Percentiles rank a stretch among this genome's conserved stretches.
Conservation (phyloP, 2,113 vertebrate genomes). For the Platysteira castanea region DNA sequence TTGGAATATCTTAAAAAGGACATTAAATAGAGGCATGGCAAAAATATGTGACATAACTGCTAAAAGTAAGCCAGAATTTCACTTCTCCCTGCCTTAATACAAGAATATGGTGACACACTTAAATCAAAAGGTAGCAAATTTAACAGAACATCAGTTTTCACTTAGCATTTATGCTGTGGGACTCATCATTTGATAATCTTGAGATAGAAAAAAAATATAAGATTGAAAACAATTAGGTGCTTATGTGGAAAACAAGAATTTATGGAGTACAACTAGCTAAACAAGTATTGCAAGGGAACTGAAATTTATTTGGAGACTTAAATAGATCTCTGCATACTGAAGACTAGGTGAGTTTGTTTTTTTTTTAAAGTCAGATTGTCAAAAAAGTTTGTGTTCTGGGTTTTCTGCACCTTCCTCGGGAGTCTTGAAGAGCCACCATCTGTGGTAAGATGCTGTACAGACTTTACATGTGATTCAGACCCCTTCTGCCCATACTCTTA, state of each 20-base stretch:
- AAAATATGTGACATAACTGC: not conserved
- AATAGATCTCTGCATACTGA: not conserved
- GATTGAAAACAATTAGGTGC: not conserved
- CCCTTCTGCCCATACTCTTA: not conserved
- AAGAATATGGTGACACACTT: not conserved
- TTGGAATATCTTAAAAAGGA: not conserved
- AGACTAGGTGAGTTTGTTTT: not conserved
- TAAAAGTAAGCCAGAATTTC: not conserved
- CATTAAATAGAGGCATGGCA: not conserved
- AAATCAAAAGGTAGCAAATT: not conserved
- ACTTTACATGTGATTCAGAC: not conserved
- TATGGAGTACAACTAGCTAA: not conserved
- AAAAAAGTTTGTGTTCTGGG: not conserved
- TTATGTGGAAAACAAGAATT: not conserved
- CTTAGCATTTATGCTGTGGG: not conserved
- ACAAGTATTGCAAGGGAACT: not conserved
- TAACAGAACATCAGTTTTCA: not conserved
- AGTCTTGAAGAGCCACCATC: not conserved
- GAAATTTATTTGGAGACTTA: not conserved
- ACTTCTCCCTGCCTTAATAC: not conserved
- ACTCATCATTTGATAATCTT: not conserved
- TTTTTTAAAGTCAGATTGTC: not conserved
- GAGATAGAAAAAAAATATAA: not conserved
- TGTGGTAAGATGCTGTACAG: not conserved
- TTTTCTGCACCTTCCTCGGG: not conserved